Percentiles rank a stretch among this genome's conserved stretches.
Conservation (phyloP, 2,888 invertebrate genomes). For the Spodoptera exigua region DNA sequence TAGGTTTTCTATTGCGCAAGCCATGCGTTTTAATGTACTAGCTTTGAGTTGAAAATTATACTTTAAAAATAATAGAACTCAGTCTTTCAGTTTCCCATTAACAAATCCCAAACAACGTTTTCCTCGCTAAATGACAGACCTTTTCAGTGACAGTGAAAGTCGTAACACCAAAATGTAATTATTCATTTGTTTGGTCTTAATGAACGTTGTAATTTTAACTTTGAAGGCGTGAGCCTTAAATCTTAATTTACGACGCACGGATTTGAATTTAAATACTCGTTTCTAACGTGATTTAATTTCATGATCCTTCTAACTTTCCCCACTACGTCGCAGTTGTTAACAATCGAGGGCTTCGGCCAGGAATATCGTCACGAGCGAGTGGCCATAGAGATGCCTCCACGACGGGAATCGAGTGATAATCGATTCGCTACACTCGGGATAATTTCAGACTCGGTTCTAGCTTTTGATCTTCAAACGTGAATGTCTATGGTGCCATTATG, state of each 20-base stretch:
- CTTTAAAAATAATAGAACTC: conserved; percentile 19
- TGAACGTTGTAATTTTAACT: conserved; percentile 27
- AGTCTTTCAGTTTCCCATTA: not conserved
- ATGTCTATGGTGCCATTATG: conserved; percentile 52
- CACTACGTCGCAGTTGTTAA: conserved; percentile 50
- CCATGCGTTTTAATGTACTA: too few relatives aligned
- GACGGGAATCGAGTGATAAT: conserved; percentile 71
- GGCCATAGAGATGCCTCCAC: conserved; percentile 60
- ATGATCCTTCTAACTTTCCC: conserved; percentile 74
- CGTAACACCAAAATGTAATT: conserved; percentile 28
- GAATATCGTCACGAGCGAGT: conserved; percentile 71
- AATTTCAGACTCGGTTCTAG: conserved; percentile 55
- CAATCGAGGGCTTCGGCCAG: conserved; percentile 58
- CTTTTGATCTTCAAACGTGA: conserved; percentile 58
- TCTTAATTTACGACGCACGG: conserved; percentile 43
- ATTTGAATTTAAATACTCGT: conserved; percentile 50
- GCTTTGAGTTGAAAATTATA: conserved; percentile 1
- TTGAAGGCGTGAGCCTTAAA: conserved; percentile 38
- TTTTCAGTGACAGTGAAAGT: conserved; percentile 39
- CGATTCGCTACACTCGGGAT: conserved; percentile 73
- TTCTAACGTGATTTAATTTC: conserved; percentile 62
- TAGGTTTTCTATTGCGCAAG: not conserved
- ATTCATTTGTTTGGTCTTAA: conserved; percentile 33
- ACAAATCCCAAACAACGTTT: conserved; percentile 10
- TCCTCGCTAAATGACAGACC: conserved; percentile 14